Conservation (phyloP, 1,140 invertebrate species). For the Alviniconcha marisindica region DNA sequence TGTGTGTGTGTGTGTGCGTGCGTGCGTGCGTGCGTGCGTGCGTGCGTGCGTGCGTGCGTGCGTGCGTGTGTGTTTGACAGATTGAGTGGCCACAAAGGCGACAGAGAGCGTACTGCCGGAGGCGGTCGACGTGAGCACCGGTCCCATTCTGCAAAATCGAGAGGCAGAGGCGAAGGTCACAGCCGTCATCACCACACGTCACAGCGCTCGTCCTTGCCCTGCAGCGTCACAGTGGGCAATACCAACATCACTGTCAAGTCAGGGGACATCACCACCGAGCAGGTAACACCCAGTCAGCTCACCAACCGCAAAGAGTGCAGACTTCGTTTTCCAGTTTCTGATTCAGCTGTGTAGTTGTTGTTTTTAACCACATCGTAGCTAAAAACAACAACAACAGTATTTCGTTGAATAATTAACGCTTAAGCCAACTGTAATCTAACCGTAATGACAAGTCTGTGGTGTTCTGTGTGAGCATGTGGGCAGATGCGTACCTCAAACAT, state of each 20-base stretch:
- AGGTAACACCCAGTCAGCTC: too few relatives aligned
- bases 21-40: neutral
- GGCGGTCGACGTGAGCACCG: neutral
- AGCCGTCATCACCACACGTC: neutral
- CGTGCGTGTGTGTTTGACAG: neutral
- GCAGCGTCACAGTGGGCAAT: neutral
- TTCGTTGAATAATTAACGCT: too few relatives aligned
- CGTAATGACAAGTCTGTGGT: too few relatives aligned
- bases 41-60: neutral
- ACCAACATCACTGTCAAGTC: constrained; percentile 12
- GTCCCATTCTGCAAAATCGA: too few relatives aligned
- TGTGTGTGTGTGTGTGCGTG: neutral
- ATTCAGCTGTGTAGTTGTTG: too few relatives aligned
- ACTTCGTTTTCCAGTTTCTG: too few relatives aligned
- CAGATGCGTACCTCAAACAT: too few relatives aligned
- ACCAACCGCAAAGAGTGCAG: too few relatives aligned
- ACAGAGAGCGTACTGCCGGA: neutral
- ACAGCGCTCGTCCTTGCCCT: neutral
- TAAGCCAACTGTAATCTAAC: too few relatives aligned
- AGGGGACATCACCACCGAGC: constrained; percentile 13
- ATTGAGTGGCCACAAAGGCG: neutral
- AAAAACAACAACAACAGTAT: too few relatives aligned
- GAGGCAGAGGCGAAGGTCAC: neutral
- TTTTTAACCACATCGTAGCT: too few relatives aligned
- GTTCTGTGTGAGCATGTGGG: too few relatives aligned